Evolutionary conservation across 2,797 vertebrate species (phyloP).

Genomic region (Erethizon dorsatum): DNA sequence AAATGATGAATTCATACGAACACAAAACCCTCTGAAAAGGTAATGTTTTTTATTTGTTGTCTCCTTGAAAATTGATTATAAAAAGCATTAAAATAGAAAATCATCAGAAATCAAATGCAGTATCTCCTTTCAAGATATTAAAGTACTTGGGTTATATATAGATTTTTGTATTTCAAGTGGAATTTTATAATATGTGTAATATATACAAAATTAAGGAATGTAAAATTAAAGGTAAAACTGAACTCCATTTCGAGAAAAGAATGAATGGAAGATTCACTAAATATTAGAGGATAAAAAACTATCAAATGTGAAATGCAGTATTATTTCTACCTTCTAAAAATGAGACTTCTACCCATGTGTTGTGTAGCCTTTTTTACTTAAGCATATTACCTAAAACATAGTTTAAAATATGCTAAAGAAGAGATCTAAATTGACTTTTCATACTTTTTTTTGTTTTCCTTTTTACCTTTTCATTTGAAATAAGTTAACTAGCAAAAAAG

Average conservation of each 20-base stretch:
- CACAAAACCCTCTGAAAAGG: neutral
- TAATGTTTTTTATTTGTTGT: neutral
- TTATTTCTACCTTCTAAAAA: conserved; percentile 13
- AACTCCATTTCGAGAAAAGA: neutral
- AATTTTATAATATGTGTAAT: neutral
- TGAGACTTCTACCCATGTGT: neutral
- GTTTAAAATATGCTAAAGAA: neutral
- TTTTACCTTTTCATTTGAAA: neutral
- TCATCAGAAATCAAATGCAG: neutral
- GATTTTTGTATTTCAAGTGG: neutral
- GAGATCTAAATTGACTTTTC: neutral
- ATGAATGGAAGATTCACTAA: neutral
- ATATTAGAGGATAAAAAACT: neutral
- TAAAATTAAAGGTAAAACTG: neutral
- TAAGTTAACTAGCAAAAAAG: neutral
- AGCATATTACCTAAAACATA: neutral
- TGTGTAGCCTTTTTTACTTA: neutral
- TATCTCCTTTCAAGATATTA: neutral
- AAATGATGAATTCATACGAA: neutral
- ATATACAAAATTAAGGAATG: neutral
- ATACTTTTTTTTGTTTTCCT: neutral
- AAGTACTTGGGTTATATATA: neutral
- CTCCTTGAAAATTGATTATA: neutral
- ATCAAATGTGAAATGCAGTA: neutral
- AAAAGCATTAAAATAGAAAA: neutral